Evolutionary conservation across 2,113 vertebrate genomes (phyloP).

Genomic region (Mixornis gularis): DNA sequence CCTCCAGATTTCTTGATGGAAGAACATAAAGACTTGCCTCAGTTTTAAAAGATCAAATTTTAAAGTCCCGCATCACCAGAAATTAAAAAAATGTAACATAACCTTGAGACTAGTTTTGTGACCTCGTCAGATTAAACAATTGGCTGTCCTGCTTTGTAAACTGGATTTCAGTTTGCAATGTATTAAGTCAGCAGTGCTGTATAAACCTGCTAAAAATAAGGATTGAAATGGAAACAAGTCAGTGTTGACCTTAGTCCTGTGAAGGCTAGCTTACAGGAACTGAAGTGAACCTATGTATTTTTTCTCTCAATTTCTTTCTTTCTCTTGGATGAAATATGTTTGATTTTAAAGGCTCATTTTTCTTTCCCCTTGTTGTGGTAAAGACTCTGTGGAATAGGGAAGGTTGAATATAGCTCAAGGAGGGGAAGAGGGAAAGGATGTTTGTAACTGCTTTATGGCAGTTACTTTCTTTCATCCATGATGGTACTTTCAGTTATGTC

Average conservation of each 20-base stretch:
- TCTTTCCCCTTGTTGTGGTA: background rate
- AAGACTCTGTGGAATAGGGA: background rate
- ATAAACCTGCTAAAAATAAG: background rate
- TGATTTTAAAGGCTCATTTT: background rate
- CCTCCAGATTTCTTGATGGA: background rate
- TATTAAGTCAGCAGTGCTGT: constrained; percentile 10
- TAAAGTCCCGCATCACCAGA: background rate
- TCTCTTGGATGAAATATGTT: background rate
- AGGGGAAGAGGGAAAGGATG: background rate
- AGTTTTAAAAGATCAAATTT: background rate
- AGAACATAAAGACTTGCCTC: background rate
- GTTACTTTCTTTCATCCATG: background rate
- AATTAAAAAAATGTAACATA: background rate
- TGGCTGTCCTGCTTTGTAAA: constrained; percentile 1
- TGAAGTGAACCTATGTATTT: background rate
- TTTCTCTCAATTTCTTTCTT: background rate
- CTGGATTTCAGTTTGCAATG: background rate
- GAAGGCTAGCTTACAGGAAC: background rate
- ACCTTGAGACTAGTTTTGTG: background rate
- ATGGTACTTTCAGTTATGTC: background rate
- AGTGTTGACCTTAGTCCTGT: background rate
- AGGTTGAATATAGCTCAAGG: fast-evolving
- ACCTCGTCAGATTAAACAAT: background rate
- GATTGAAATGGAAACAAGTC: constrained; percentile 8
- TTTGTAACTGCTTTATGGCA: background rate